phyloP scores from a whole-genome alignment of 2,888 invertebrate genomes.

The Sympetrum striolatum region DNA sequence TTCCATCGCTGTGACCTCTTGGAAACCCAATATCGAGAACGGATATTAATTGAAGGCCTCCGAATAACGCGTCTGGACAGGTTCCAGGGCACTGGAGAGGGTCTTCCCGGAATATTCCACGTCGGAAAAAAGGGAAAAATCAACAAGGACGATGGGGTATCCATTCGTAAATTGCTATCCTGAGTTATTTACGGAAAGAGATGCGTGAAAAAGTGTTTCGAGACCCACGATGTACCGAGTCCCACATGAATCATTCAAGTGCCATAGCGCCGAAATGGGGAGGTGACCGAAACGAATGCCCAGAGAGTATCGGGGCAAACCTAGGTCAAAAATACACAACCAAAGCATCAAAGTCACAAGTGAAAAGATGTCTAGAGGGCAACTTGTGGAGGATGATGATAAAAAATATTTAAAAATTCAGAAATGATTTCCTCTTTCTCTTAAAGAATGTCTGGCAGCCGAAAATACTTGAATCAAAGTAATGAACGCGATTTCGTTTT shows the following conservation, averaged over 20 bases:
- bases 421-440: too few species aligned
- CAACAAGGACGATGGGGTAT: neutral
- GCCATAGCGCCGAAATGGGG: neutral
- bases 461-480: too few species aligned
- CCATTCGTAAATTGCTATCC: neutral
- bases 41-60: too few species aligned
- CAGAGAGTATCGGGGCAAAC: neutral
- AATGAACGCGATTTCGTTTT: too few species aligned
- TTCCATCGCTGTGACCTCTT: neutral
- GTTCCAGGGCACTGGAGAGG: neutral
- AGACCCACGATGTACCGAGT: neutral
- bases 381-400: too few species aligned
- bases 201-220: neutral
- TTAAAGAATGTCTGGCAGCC: too few species aligned
- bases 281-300: neutral
- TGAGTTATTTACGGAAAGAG: conserved; percentile 2
- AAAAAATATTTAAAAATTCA: too few species aligned
- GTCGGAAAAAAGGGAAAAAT: neutral
- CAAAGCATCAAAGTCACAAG: too few species aligned
- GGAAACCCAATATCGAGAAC: too few species aligned
- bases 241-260: conserved; percentile 29
- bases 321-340: too few species aligned
- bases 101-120: neutral
- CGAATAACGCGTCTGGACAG: neutral
- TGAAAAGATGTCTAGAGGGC: too few species aligned